These are phyloP conservation scores for Tragelaphus strepsiceros DNA, from an alignment of 2,113 vertebrate genomes.

Conservation along the genomic window DNA sequence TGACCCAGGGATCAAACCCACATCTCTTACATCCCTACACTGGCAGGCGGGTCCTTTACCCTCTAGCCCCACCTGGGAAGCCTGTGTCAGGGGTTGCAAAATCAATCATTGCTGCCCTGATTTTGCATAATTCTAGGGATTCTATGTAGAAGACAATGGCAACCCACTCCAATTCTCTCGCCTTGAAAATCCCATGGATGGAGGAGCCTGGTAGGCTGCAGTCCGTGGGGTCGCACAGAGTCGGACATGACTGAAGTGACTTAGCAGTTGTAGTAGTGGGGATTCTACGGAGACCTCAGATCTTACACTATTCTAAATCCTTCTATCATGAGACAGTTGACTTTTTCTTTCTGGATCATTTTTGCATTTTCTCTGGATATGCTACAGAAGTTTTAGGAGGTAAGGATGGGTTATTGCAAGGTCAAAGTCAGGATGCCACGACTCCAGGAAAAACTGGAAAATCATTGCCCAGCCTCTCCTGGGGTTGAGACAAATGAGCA, in stretches of 20 bases:
- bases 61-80: neutral
- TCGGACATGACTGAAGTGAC: too few species aligned
- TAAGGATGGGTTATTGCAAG: neutral
- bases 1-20: neutral
- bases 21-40: neutral
- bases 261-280: neutral
- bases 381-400: neutral
- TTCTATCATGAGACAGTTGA: neutral
- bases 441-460: neutral
- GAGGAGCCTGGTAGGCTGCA: too few species aligned
- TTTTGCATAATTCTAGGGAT: neutral
- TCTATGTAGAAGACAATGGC: neutral
- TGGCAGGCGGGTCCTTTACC: neutral
- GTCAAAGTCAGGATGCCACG: neutral
- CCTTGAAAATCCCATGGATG: too few species aligned
- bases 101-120: neutral
- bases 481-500: neutral
- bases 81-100: neutral
- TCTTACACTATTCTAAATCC: neutral
- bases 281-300: neutral
- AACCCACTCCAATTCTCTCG: too few species aligned
- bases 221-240: too few species aligned
- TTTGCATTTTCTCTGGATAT: neutral
- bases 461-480: neutral
- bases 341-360: neutral